A percentile compares a stretch with the other conserved stretches of the same genome.
These are phyloP conservation scores for Mycetomoellerius zeteki DNA, from an alignment of 1,140 invertebrate genomes.

Conservation along the genomic window DNA sequence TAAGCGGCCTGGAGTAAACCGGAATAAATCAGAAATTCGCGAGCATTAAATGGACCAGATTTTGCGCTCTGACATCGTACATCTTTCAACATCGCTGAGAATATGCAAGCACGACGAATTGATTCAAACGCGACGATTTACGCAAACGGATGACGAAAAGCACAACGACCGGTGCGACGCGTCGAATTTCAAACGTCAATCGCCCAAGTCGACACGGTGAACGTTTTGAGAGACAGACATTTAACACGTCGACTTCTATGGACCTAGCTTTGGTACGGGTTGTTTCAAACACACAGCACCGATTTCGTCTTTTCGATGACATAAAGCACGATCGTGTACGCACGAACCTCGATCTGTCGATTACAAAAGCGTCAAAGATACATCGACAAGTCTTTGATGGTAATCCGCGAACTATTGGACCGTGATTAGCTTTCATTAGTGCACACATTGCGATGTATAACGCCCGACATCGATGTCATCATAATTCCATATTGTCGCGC, in stretches of 20 bases:
- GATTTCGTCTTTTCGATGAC: conserved; percentile 51
- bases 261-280: background rate
- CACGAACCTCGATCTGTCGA: background rate
- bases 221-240: conserved; percentile 33
- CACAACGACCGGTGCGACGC: background rate
- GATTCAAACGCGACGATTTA: conserved; percentile 54
- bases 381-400: conserved; percentile 38
- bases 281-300: conserved; percentile 34
- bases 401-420: conserved; percentile 25
- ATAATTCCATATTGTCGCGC: conserved; percentile 39
- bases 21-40: background rate
- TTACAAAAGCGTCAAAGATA: conserved; percentile 53
- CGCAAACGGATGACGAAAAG: conserved; percentile 31
- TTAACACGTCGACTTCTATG: conserved; percentile 48
- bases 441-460: background rate
- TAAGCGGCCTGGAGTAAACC: background rate
- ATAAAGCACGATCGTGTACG: conserved; percentile 33
- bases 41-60: background rate
- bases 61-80: conserved; percentile 10
- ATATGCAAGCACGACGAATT: conserved; percentile 37
- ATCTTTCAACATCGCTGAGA: conserved; percentile 14
- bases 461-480: conserved; percentile 25
- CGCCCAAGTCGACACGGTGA: conserved; percentile 19
- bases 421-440: conserved; percentile 57
- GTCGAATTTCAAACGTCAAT: conserved; percentile 58